These are phyloP conservation scores for Halocynthia roretzi DNA, from an alignment of 23 tunicate genomes.

Conservation along the genomic window DNA sequence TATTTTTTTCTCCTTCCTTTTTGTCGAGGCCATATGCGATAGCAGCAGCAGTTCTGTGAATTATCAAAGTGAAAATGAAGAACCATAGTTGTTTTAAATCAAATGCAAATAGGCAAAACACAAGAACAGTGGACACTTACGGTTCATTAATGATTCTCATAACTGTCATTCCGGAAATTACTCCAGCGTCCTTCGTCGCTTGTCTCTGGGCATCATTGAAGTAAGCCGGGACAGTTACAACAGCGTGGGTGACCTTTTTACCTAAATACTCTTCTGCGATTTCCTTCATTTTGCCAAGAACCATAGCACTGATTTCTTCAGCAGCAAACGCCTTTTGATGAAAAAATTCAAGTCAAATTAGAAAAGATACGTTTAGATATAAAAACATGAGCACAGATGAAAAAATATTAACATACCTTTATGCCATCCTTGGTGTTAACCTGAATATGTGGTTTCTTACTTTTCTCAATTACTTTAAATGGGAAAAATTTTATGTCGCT, in stretches of 20 bases:
- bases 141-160: constrained; percentile 97
- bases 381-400: not conserved
- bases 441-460: constrained; percentile 66
- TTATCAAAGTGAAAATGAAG: not conserved
- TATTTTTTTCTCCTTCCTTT: constrained; percentile 92
- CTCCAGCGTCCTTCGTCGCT: constrained; percentile 99
- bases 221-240: constrained; percentile 98
- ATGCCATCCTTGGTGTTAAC: constrained; percentile 58
- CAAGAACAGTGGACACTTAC: constrained; percentile 38
- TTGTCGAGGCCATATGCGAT: constrained; percentile 94
- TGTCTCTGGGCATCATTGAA: constrained; percentile 97
- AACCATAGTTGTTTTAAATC: not conserved
- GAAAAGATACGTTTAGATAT: not conserved
- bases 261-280: constrained; percentile 97
- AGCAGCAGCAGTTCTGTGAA: constrained; percentile 87
- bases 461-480: constrained; percentile 66
- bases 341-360: not conserved
- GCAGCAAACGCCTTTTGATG: constrained; percentile 62
- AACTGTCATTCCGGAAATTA: constrained; percentile 81
- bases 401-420: constrained; percentile 35
- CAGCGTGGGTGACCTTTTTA: constrained; percentile 91
- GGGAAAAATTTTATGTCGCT: constrained; percentile 93
- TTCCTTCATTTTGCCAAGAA: constrained; percentile 89
- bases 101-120: not conserved
- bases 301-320: constrained; percentile 99